Conservation (phyloP, 2,888 invertebrate species). For the Marasmarcha lunaedactyla region DNA sequence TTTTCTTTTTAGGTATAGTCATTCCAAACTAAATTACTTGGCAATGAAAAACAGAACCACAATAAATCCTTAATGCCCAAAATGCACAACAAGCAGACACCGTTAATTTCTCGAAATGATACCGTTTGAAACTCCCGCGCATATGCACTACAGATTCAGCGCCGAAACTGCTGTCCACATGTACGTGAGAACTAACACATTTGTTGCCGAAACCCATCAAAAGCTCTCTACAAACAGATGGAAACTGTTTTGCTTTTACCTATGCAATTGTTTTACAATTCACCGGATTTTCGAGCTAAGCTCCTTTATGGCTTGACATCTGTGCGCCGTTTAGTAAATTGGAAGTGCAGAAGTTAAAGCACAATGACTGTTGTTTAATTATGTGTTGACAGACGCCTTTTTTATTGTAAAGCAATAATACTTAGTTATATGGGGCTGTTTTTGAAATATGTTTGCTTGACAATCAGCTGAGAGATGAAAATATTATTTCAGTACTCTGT, state of each 20-base stretch:
- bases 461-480: too few species aligned
- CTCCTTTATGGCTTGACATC: conserved; percentile 4
- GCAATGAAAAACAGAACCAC: too few species aligned
- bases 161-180: conserved; percentile 60
- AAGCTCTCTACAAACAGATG: conserved; percentile 19
- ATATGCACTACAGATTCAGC: conserved; percentile 62
- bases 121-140: conserved; percentile 44
- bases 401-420: too few species aligned
- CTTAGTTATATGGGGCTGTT: too few species aligned
- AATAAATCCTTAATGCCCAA: too few species aligned
- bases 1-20: too few species aligned
- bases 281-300: neutral
- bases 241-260: conserved; percentile 29
- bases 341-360: too few species aligned
- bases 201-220: conserved; percentile 32
- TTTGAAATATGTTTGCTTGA: too few species aligned
- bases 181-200: conserved; percentile 51
- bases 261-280: neutral
- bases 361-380: too few species aligned
- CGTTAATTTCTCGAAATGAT: conserved; percentile 42
- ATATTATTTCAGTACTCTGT: too few species aligned
- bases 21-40: too few species aligned
- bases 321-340: neutral
- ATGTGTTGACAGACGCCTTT: too few species aligned
- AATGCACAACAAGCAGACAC: neutral